Evolutionary conservation across 2,113 vertebrate species (phyloP).

Genomic region (Piliocolobus tephrosceles): DNA sequence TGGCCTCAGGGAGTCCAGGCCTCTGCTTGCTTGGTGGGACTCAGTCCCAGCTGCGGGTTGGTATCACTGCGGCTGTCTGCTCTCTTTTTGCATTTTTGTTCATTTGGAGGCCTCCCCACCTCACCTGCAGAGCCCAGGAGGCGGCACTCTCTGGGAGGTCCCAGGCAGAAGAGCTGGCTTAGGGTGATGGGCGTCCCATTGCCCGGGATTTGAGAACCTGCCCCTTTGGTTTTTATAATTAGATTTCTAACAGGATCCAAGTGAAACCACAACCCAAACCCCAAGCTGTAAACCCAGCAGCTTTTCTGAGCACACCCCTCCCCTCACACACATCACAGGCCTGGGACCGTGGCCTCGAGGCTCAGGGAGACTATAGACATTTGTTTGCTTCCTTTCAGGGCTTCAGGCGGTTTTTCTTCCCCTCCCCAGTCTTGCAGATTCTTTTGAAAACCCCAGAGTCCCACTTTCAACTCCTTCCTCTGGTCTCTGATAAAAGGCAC

Average conservation of each 20-base stretch:
- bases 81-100: background rate
- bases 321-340: background rate
- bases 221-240: background rate
- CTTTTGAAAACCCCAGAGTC: constrained; percentile 74
- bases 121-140: background rate
- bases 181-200: background rate
- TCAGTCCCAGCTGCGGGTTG: no score
- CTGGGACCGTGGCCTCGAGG: background rate
- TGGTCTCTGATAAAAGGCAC: constrained; percentile 80
- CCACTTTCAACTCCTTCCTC: constrained; percentile 78
- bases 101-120: no score
- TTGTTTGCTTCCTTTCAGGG: background rate
- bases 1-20: background rate
- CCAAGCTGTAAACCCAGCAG: background rate
- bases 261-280: background rate
- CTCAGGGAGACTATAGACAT: background rate
- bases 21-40: no score
- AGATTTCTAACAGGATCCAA: background rate
- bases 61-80: background rate
- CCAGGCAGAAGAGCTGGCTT: background rate
- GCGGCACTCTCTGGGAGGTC: background rate
- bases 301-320: background rate
- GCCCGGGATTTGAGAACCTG: background rate
- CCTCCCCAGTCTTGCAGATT: constrained; percentile 73
- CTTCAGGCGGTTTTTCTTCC: background rate